phyloP scores from a whole-genome alignment of 2,797 vertebrate genomes.

The Pelobates cultripes region DNA sequence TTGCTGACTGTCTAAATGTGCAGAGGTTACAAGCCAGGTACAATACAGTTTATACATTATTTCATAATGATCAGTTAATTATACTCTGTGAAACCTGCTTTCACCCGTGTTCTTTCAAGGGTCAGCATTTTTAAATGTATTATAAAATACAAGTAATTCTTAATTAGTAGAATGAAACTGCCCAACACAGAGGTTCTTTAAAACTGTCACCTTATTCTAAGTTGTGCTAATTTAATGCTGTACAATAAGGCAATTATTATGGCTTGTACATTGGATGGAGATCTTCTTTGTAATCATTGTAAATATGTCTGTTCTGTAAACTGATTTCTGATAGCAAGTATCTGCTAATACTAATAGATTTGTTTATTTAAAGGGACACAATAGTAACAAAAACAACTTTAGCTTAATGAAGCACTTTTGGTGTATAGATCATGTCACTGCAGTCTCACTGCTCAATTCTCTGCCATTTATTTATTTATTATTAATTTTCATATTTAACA shows the following conservation, averaged over 20 bases:
- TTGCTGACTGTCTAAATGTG: slow-evolving; percentile 22
- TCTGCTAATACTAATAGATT: too few species aligned
- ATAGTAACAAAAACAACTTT: too few species aligned
- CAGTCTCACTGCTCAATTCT: too few species aligned
- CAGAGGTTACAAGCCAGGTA: slow-evolving; percentile 2
- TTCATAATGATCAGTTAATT: slow-evolving; percentile 34
- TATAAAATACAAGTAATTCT: slow-evolving; percentile 22
- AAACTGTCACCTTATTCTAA: not conserved
- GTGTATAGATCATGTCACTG: too few species aligned
- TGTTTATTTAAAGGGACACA: too few species aligned
- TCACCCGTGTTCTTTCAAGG: not conserved
- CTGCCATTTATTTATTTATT: too few species aligned
- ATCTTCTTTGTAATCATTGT: too few species aligned
- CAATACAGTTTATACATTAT: slow-evolving; percentile 1
- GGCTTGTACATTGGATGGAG: too few species aligned
- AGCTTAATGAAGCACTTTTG: too few species aligned
- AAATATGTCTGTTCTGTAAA: too few species aligned
- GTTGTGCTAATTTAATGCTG: not conserved
- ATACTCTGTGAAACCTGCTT: not conserved
- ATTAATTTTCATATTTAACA: too few species aligned
- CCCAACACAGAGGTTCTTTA: not conserved
- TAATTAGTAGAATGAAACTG: not conserved
- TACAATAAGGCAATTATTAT: not conserved
- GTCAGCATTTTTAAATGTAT: slow-evolving; percentile 15
- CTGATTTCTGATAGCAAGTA: too few species aligned